phyloP scores from a whole-genome alignment of 1,140 invertebrate species.

The Ooceraea biroi region DNA sequence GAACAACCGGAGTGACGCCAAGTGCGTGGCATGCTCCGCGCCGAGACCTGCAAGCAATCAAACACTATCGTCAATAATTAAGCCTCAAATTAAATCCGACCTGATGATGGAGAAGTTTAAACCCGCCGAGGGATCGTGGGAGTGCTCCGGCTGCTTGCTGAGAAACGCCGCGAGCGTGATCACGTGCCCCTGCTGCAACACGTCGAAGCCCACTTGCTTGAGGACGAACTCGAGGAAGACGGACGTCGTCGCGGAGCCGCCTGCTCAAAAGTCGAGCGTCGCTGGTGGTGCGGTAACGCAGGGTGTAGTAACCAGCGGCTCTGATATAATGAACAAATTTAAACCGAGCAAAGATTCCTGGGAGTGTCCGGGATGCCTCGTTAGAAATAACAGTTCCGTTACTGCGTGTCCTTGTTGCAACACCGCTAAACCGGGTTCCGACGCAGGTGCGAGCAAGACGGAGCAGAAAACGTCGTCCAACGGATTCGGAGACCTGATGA shows the following conservation, averaged over 20 bases:
- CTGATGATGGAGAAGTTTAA: conserved; percentile 84
- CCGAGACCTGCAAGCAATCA: conserved; percentile 84
- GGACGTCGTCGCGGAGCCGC: not conserved
- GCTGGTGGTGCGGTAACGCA: not conserved
- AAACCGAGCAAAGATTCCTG: conserved; percentile 85
- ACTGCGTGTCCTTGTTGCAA: conserved; percentile 90
- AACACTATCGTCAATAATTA: conserved; percentile 10
- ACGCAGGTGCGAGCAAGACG: conserved; percentile 30
- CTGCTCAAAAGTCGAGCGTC: not conserved
- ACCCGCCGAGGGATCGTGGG: conserved; percentile 86
- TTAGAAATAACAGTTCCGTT: conserved; percentile 86
- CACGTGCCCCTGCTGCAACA: conserved; percentile 90
- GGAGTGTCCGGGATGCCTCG: conserved; percentile 88
- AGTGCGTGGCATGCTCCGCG: conserved; percentile 89
- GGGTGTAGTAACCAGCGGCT: conserved; percentile 52
- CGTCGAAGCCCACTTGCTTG: conserved; percentile 86
- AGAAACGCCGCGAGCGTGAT: conserved; percentile 86
- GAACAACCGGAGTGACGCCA: conserved; percentile 87
- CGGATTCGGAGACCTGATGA: conserved; percentile 85
- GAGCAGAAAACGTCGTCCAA: conserved; percentile 22
- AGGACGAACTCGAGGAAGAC: conserved; percentile 40
- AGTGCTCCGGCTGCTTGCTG: conserved; percentile 90
- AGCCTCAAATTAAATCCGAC: conserved; percentile 63
- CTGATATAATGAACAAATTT: conserved; percentile 70
- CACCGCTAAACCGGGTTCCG: conserved; percentile 87